Evolutionary conservation across 2,888 invertebrate species (phyloP), one percentile per base, ranked within the genome.

Genomic region (Trichopoda pennipes): DNA sequence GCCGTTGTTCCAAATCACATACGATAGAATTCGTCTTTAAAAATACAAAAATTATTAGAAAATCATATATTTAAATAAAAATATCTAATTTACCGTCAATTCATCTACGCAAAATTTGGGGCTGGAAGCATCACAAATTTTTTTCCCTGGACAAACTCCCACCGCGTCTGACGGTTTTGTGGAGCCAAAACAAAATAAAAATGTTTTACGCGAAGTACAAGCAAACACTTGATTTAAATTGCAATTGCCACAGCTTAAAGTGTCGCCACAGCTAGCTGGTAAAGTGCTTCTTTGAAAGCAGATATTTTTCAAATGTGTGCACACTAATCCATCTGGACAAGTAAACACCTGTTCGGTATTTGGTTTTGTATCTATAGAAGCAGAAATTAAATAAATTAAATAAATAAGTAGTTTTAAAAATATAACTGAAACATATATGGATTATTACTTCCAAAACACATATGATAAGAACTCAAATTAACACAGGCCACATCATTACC

Each of bases 171-270:
- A 84, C 0, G 88, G 87, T n/a, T 61, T 81, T 0, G 64, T 70
- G 23, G 88, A 86, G 14, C 90, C 90, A 63, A 88, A 90, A 66
- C 90, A 90, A 58, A 90, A 88, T 3, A 86, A 85, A 80, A 90
- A 90, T 2, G 88, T 89, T 14, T 80, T 85, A 14, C 86, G 86
- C 1, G 89, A 86, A 28, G 87, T 89, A 58, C 90, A 90, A 8
- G 90, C 88, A 64, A 90, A 90, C 0, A 86, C 85, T n/a, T 87
- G 84, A 38, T 87, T 86, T 16, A 56, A 74, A 76, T 87, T 88
- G 76, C 90, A 90, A 3, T 80, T 75, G 0, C 87, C 88, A 80
- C 90, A 90, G 73, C 86, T 88, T 51, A 87, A 87, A 16, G 85
- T 86, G 66, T 90, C 89, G n/a, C 86, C 88, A 79, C 90, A 90